phyloP scores from a whole-genome alignment of 2,113 vertebrate genomes.

The Haemorhous mexicanus region DNA sequence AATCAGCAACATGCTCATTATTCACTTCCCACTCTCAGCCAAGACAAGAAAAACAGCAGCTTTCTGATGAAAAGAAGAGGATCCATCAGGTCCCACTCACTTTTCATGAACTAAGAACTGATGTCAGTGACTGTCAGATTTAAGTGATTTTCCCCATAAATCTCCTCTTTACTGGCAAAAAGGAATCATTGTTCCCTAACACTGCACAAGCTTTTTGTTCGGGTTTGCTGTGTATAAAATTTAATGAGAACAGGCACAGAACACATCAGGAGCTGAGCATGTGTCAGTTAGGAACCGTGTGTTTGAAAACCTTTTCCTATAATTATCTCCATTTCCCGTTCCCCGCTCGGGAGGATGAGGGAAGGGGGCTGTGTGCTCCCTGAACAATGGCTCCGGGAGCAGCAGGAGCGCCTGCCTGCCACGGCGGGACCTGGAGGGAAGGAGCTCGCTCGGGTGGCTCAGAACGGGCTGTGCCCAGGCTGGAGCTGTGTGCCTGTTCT shows the following conservation, averaged over 20 bases:
- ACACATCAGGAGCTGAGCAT: constrained; percentile 46
- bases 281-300: constrained; percentile 43
- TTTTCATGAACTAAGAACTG: constrained; percentile 68
- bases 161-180: constrained; percentile 67
- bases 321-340: constrained; percentile 24
- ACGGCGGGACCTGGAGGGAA: not conserved
- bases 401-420: not conserved
- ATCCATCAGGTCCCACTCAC: constrained; percentile 65
- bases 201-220: constrained; percentile 57
- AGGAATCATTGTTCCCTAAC: constrained; percentile 64
- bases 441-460: rapidly evolving
- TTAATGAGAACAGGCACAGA: constrained; percentile 66
- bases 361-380: not conserved
- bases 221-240: constrained; percentile 65
- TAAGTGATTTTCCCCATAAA: constrained; percentile 67
- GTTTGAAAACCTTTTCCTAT: constrained; percentile 52
- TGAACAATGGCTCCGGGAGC: not conserved
- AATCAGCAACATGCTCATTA: constrained; percentile 59
- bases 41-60: constrained; percentile 60
- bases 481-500: rapidly evolving
- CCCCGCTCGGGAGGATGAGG: not conserved
- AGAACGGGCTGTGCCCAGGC: rapidly evolving
- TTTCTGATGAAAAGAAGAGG: constrained; percentile 59
- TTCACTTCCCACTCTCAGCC: constrained; percentile 63
- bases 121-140: constrained; percentile 71